Percentiles rank a stretch among this genome's conserved stretches.
phyloP scores from a whole-genome alignment of 1,140 invertebrate species.

The Drosophila insularis region DNA sequence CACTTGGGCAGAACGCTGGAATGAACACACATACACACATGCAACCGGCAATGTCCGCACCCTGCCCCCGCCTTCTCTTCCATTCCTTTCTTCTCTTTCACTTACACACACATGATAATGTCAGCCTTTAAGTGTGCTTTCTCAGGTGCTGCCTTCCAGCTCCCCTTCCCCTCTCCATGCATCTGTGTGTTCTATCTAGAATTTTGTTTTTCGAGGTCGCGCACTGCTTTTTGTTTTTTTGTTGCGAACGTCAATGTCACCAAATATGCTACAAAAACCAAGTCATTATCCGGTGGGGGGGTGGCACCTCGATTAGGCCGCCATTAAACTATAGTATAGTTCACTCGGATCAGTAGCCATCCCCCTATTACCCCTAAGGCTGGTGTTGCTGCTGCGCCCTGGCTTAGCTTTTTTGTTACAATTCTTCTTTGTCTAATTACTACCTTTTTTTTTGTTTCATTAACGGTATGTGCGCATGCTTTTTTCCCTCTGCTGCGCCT shows the following conservation, averaged over 20 bases:
- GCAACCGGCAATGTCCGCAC: constrained; percentile 69
- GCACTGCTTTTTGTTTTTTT: constrained; percentile 51
- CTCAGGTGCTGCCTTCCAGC: constrained; percentile 58
- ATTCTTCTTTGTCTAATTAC: constrained; percentile 59
- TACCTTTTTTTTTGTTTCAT: constrained; percentile 30
- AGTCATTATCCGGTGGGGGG: background rate
- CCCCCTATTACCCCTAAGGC: background rate
- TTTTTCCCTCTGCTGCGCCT: constrained; percentile 43
- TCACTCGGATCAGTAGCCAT: constrained; percentile 22
- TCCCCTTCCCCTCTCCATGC: constrained; percentile 20
- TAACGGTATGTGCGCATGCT: constrained; percentile 67
- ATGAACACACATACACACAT: constrained; percentile 25
- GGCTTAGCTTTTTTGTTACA: constrained; percentile 25
- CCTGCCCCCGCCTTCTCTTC: constrained; percentile 12
- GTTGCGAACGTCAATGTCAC: constrained; percentile 69
- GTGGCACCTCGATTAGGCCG: background rate
- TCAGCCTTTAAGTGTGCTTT: constrained; percentile 74
- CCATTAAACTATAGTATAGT: constrained; percentile 27
- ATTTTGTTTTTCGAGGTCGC: constrained; percentile 73
- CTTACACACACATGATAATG: constrained; percentile 54
- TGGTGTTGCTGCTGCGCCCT: constrained; percentile 1
- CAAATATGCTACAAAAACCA: constrained; percentile 57
- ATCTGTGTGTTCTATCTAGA: constrained; percentile 57
- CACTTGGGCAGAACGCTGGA: constrained; percentile 71
- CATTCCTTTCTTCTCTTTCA: background rate